Conservation (phyloP, 2,888 invertebrate species). For the Hololepta plana region DNA sequence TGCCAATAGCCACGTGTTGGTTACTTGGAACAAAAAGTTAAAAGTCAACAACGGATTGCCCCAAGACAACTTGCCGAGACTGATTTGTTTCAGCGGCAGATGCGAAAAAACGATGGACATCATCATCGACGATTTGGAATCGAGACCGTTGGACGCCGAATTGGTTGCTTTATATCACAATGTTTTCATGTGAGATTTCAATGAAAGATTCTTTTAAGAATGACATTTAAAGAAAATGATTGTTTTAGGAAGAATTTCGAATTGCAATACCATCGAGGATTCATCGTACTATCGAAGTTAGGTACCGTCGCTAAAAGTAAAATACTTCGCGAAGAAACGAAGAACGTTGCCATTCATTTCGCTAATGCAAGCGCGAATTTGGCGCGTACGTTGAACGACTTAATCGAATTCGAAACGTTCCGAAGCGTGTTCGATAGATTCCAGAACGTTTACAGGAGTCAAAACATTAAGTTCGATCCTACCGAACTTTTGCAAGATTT, state of each 20-base stretch:
- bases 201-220: conserved; percentile 1
- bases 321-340: too few species aligned
- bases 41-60: conserved; percentile 42
- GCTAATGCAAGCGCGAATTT: too few species aligned
- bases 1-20: conserved; percentile 56
- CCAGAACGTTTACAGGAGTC: too few species aligned
- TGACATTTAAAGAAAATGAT: not conserved
- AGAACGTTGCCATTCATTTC: too few species aligned
- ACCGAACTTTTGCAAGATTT: too few species aligned
- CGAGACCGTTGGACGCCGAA: conserved; percentile 41
- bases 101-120: conserved; percentile 55
- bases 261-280: not conserved
- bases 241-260: conserved; percentile 1
- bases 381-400: too few species aligned
- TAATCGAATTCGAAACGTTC: too few species aligned
- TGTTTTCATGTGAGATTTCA: conserved; percentile 5
- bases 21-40: conserved; percentile 38
- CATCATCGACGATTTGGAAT: conserved; percentile 44
- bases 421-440: too few species aligned
- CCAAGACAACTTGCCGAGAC: conserved; percentile 46
- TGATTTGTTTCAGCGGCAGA: conserved; percentile 61
- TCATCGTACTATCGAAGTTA: too few species aligned
- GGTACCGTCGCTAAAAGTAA: too few species aligned
- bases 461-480: too few species aligned
- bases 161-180: conserved; percentile 29